Evolutionary conservation across 2,888 invertebrate species (phyloP), one percentile per base, ranked within the genome.

Genomic region (Philereme vetulata): DNA sequence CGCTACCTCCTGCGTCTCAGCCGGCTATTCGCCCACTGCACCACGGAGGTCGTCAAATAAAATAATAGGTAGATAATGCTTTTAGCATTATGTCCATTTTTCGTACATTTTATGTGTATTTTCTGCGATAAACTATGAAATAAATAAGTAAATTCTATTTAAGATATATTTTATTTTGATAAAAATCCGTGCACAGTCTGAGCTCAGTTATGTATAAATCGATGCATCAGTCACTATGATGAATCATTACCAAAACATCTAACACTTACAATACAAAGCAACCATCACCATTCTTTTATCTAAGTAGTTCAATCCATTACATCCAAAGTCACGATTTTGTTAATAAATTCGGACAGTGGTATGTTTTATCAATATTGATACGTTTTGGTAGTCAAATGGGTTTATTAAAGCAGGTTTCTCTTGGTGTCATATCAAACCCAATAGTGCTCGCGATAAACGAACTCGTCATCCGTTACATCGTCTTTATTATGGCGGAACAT

Each of bases 301-400:
- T 36, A 54, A 40, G 42, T 55, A 43, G 55, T 49, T 36, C 48
- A 32, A 55, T 5, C 10, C 33, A 53, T 40, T 53, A 36, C 8
- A 9, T 8, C 7, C 32, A 33, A 10, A 38, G 34, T 34, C 54
- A 54, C 54, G 40, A 54, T 48, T 54, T 45, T 35, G 43, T 35
- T 43, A 43, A 36, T 43, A 43, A 34, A 51, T 9, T n/a, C 7
- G 11, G 35, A 48, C 47, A 45, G 45, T 21, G 45, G 45, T 32
- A 21, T 38, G 11, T 38, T 21, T 49, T 49, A 49, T 49, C 49
- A 38, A 38, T 8, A 38, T 38, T 38, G 38, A 38, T 38, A 35
- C 10, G 5, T 38, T 1, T 10, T 48, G 36, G 36, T 7, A 36
- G 48, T 53, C 44, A 11, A 50, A 44, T 51, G 21, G 51, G 43